These are phyloP conservation scores for Lepidotrigona ventralis DNA, from an alignment of 1,140 invertebrate genomes.

Conservation along the genomic window DNA sequence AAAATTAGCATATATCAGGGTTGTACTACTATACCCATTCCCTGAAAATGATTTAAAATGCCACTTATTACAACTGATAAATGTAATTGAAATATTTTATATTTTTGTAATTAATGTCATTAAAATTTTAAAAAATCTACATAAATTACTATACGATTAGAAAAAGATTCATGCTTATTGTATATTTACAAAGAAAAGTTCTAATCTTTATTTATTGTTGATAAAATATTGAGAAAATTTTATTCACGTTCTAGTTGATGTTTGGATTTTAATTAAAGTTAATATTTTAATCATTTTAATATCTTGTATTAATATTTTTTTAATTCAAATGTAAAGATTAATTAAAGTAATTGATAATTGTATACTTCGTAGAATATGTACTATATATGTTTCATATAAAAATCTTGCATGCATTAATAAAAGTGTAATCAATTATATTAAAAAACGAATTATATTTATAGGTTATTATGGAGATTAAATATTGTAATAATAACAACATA, in stretches of 20 bases:
- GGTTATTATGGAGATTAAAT: not conserved
- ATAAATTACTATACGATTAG: conserved; percentile 13
- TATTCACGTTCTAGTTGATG: conserved; percentile 6
- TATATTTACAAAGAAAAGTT: conserved; percentile 20
- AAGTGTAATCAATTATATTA: not conserved
- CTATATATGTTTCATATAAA: conserved; percentile 6
- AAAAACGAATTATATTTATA: not conserved
- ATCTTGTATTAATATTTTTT: conserved; percentile 31
- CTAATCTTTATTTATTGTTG: not conserved
- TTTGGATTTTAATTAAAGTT: conserved; percentile 49
- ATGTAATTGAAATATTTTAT: conserved; percentile 49
- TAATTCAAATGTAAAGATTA: conserved; percentile 22
- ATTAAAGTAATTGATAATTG: conserved; percentile 21
- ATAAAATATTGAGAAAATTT: conserved; percentile 3
- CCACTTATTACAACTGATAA: conserved; percentile 43
- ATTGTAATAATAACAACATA: not conserved
- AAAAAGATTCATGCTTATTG: conserved; percentile 5
- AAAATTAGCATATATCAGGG: conserved; percentile 19
- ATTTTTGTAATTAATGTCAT: conserved; percentile 56
- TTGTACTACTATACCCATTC: conserved; percentile 36
- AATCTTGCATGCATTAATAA: not conserved
- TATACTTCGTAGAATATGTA: not conserved
- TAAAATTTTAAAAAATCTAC: conserved; percentile 28
- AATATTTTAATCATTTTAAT: conserved; percentile 20
- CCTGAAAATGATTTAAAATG: conserved; percentile 28